phyloP scores from a whole-genome alignment of 1,140 invertebrate species.

The Danaus melanippus region DNA sequence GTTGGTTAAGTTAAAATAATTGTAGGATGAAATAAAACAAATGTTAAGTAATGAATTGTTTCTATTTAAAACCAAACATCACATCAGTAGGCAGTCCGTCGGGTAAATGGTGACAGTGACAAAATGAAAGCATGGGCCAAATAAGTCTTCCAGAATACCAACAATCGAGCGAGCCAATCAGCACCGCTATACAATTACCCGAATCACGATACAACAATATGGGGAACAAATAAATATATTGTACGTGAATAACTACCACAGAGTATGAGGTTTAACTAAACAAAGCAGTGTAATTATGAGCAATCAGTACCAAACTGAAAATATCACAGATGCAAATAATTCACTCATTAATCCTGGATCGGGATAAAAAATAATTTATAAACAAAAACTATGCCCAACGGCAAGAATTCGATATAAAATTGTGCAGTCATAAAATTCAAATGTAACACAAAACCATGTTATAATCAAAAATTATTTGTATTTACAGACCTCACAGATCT shows the following conservation, averaged over 20 bases:
- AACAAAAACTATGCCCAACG: constrained; percentile 4
- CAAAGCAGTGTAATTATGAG: constrained; percentile 39
- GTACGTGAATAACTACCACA: constrained; percentile 15
- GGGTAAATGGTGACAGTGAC: no score
- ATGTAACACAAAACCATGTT: no score
- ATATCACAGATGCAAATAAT: constrained; percentile 66
- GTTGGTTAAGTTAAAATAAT: no score
- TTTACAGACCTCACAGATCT: not conserved
- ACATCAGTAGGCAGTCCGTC: no score
- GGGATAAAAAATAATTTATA: constrained; percentile 13
- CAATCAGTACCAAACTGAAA: constrained; percentile 54
- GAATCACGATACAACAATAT: constrained; percentile 34
- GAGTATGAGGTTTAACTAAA: constrained; percentile 15
- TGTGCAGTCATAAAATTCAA: constrained; percentile 4
- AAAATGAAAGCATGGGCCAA: constrained; percentile 30
- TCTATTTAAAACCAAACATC: no score
- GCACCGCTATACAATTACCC: no score
- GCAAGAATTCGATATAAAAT: constrained; percentile 6
- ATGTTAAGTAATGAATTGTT: no score
- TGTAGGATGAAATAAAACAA: no score
- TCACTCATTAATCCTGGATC: constrained; percentile 30
- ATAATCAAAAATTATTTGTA: not conserved
- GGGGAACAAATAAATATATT: constrained; percentile 56
- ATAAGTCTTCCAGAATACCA: constrained; percentile 33
- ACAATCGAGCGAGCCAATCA: not conserved